Base-by-base conservation (phyloP, 1,140 invertebrate genomes). In the Platorchestia sp. region DNA sequence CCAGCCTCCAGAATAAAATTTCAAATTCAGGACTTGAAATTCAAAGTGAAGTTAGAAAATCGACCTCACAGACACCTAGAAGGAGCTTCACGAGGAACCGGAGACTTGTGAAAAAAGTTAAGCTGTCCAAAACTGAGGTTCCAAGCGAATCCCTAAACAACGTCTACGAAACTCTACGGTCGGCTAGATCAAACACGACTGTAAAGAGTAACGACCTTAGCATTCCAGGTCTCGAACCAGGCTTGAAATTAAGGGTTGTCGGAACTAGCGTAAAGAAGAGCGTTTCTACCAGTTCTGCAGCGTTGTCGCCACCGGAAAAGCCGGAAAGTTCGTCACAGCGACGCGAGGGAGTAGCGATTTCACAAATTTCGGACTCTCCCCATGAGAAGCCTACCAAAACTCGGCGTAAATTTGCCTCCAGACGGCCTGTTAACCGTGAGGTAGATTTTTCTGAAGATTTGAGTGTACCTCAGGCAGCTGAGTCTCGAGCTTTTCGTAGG, bases 231-330 rank as follows among this genome's bases (percentile, higher is more conserved):
- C 44, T 90, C 41, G 42, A 90, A 90, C 87, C 87, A 0, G 87
- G 87, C 3, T 44, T 90, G 10, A 90, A 90, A 22, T 44, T 90
- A 14, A 90, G 87, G 27, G 87, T 90, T 42, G 87, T 90, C 27
- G 87, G 87, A 90, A 90, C 87, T 6, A 90, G 87, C 41, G 87
- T 90, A 45, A 90, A 90, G 41, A 90, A 90, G 87, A 90, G 87
- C 87, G 87, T 90, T 90, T 90, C 87, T 41, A 43, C 87, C 3
- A 90, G 87, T 42, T 42, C 87, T 75, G 59, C 59, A 36, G 27
- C 59, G 0, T 43, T 14, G 5, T 42, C 87, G 87, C 36, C 87
- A 45, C 41, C 44, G 10, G 87, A 90, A 90, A 45, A 90, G 27
- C 41, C 22, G 44, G 10, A 90, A 5, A 41, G 16, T 3, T 90